These are phyloP conservation scores for Ceratosolen fusciceps DNA, from an alignment of 1,140 invertebrate species.

Conservation along the genomic window DNA sequence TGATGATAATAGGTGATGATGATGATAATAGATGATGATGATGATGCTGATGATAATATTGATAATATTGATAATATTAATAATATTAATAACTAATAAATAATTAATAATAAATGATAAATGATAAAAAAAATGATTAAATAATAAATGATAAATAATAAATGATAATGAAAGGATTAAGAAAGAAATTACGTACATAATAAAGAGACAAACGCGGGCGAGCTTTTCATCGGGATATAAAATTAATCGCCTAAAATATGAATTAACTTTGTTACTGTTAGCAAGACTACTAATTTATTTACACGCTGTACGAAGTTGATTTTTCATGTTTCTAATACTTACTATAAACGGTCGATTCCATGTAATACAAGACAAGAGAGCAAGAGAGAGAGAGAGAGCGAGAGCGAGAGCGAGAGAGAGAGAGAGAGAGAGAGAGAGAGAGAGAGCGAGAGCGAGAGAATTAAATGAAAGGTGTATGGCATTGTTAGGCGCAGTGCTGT, in stretches of 20 bases:
- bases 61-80: too few relatives aligned
- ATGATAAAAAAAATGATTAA: too few relatives aligned
- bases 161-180: conserved; percentile 7
- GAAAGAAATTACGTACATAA: conserved; percentile 29
- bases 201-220: conserved; percentile 41
- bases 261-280: conserved; percentile 59
- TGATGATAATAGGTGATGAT: too few relatives aligned
- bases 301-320: conserved; percentile 61
- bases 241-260: conserved; percentile 63
- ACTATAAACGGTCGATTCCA: conserved; percentile 51
- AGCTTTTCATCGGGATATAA: conserved; percentile 54
- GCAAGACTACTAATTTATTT: conserved; percentile 66
- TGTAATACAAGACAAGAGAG: conserved; percentile 49
- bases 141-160: too few relatives aligned
- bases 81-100: too few relatives aligned
- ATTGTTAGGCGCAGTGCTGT: conserved; percentile 55
- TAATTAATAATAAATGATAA: too few relatives aligned
- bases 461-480: conserved; percentile 44
- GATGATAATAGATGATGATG: too few relatives aligned
- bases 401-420: too few relatives aligned
- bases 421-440: too few relatives aligned
- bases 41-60: too few relatives aligned
- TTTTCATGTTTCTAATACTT: conserved; percentile 64
- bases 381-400: too few relatives aligned
- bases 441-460: too few relatives aligned